Conservation (phyloP, 2,113 vertebrate genomes). For the Malurus melanocephalus region DNA sequence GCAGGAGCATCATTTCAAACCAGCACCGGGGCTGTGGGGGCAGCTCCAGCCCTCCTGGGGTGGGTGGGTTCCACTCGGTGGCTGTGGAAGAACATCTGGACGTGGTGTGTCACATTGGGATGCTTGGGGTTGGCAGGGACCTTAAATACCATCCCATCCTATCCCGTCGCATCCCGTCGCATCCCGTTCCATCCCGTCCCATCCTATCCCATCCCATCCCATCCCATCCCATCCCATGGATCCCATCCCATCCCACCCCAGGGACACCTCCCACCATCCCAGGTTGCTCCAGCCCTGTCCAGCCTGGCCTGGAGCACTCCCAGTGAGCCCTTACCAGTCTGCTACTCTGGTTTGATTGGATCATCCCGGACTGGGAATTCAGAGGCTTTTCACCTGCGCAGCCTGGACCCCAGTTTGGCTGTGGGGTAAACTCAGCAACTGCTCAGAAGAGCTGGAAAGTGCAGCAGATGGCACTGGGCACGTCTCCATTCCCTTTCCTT, state of each 20-base stretch:
- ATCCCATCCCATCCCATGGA: background rate
- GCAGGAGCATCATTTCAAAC: background rate
- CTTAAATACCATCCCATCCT: background rate
- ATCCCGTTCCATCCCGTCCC: background rate
- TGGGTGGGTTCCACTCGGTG: background rate
- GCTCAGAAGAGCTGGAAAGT: background rate
- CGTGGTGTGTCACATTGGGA: accelerated
- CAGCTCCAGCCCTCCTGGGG: background rate
- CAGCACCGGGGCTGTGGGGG: background rate
- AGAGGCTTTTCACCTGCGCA: background rate
- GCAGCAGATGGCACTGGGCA: background rate
- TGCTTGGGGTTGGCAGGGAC: background rate
- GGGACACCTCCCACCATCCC: background rate
- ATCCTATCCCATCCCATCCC: too few species aligned
- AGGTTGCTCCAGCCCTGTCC: accelerated
- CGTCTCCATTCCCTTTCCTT: background rate
- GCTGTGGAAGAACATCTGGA: background rate
- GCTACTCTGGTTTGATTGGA: background rate
- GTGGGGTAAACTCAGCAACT: background rate
- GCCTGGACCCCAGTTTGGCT: background rate
- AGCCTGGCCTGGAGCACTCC: background rate
- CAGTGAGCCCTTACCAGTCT: background rate
- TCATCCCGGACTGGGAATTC: background rate
- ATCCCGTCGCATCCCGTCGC: background rate
- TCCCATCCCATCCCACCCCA: background rate